Conservation (phyloP, 1,140 invertebrate genomes). For the Bombus fervidus region DNA sequence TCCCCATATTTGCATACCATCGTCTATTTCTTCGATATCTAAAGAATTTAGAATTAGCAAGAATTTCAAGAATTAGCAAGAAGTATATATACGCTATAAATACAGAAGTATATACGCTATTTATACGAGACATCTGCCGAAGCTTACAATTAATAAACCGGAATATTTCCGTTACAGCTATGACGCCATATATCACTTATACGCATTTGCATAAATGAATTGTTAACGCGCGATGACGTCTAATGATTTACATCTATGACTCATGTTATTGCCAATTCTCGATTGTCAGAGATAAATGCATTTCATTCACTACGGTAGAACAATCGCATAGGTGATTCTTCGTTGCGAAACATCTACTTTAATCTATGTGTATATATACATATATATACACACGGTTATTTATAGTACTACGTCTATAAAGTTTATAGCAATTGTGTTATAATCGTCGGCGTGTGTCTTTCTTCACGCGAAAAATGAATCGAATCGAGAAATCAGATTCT, state of each 20-base stretch:
- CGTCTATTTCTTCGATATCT: fast-evolving
- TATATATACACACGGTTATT: background rate
- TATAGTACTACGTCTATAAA: background rate
- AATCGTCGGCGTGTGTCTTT: background rate
- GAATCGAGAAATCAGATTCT: too few relatives aligned
- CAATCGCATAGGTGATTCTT: background rate
- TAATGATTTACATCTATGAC: background rate
- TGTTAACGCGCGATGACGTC: background rate
- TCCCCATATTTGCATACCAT: too few relatives aligned
- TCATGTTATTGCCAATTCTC: background rate
- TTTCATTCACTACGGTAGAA: background rate
- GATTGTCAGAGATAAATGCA: background rate
- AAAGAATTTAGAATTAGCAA: too few relatives aligned
- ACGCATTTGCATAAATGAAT: background rate
- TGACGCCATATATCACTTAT: background rate
- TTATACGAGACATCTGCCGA: too few relatives aligned
- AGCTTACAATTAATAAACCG: background rate
- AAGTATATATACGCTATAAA: too few relatives aligned
- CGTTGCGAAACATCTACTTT: background rate
- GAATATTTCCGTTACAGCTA: background rate
- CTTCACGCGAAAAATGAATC: too few relatives aligned
- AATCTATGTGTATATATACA: too few relatives aligned
- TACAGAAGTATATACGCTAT: too few relatives aligned
- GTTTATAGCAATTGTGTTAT: background rate
- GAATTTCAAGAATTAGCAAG: too few relatives aligned